phyloP scores from a whole-genome alignment of 2,113 vertebrate species.

The Anas platyrhynchos region DNA sequence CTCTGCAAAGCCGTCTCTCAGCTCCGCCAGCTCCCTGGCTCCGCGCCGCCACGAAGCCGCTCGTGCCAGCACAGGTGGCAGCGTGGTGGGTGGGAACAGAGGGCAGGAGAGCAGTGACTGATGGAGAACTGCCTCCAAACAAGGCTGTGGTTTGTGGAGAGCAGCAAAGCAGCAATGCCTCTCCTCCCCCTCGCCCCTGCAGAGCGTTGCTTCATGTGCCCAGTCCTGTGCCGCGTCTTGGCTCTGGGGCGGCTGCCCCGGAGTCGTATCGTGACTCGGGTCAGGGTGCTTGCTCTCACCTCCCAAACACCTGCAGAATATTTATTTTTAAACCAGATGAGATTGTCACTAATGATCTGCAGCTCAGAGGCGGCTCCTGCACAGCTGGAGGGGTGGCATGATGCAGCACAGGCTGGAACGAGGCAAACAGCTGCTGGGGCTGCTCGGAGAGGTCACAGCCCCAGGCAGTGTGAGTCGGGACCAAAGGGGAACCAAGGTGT shows the following conservation, averaged over 20 bases:
- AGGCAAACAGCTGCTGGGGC: neutral
- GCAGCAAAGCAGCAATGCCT: neutral
- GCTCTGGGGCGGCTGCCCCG: neutral
- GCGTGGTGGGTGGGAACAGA: neutral
- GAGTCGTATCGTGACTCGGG: neutral
- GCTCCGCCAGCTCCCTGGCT: neutral
- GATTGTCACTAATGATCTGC: neutral
- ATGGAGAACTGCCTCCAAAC: neutral
- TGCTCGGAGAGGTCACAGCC: neutral
- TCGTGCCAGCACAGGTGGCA: neutral
- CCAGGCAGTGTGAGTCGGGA: neutral
- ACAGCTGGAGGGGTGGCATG: neutral
- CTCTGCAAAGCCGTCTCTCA: conserved; percentile 25
- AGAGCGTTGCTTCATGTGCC: neutral
- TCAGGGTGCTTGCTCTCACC: neutral
- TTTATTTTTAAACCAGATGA: neutral
- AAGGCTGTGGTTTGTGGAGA: neutral
- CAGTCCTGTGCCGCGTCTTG: fast-evolving
- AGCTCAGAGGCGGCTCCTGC: neutral
- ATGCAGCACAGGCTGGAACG: neutral
- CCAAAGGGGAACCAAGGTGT: neutral
- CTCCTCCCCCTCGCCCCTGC: neutral
- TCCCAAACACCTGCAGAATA: neutral
- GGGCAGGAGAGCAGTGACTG: neutral
- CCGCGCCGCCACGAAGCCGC: neutral